Percentiles rank a stretch among this genome's conserved stretches.
phyloP scores from a whole-genome alignment of 2,888 invertebrate species.

The Hydropsyche betteni region DNA sequence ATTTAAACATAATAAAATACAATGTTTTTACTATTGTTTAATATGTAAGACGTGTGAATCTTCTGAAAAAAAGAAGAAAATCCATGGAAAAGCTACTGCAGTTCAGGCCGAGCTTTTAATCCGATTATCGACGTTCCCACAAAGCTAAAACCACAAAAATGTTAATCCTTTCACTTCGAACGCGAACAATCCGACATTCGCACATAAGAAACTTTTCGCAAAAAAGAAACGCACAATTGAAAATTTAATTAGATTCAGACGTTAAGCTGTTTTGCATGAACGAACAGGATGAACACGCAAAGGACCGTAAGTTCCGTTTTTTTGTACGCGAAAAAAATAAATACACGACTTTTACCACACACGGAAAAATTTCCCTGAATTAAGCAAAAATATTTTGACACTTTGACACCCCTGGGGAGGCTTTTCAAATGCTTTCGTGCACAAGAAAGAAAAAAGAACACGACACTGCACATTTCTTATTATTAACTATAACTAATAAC shows the following conservation, averaged over 20 bases:
- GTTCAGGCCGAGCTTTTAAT: not conserved
- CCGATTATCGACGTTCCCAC: slow-evolving; percentile 29
- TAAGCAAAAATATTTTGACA: slow-evolving; percentile 47
- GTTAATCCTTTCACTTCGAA: not conserved
- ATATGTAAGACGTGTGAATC: not conserved
- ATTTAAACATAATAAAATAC: too few relatives aligned
- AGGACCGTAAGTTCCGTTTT: not conserved
- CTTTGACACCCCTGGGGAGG: slow-evolving; percentile 45
- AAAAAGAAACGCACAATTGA: slow-evolving; percentile 16
- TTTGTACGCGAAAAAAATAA: not conserved
- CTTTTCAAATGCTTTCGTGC: slow-evolving; percentile 44
- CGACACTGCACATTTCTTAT: slow-evolving; percentile 33
- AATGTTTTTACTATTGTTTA: too few relatives aligned
- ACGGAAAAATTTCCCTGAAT: slow-evolving; percentile 3
- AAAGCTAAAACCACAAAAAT: slow-evolving; percentile 18
- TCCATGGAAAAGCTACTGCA: slow-evolving; percentile 15
- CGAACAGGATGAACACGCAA: slow-evolving; percentile 4
- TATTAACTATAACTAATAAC: slow-evolving; percentile 39
- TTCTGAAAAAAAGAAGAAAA: slow-evolving; percentile 1
- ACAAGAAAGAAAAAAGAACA: not conserved
- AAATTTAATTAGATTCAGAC: slow-evolving; percentile 30
- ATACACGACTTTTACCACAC: slow-evolving; percentile 22
- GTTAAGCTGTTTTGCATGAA: slow-evolving; percentile 13
- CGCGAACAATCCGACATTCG: not conserved
- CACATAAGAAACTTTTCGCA: not conserved